Conservation (phyloP, 2,888 invertebrate species). For the Drosophila mettleri region DNA sequence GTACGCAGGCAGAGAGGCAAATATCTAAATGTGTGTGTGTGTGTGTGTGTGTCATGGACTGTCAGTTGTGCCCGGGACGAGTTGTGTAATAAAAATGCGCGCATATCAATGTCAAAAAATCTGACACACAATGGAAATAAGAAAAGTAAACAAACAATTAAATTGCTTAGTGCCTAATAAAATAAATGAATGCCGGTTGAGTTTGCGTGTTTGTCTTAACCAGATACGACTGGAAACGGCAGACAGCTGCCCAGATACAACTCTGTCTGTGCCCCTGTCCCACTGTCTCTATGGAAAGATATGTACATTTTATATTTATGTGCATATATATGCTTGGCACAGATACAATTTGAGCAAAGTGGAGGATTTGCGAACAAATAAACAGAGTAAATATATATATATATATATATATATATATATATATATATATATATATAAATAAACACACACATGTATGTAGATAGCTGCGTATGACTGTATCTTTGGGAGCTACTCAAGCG, state of each 20-base stretch:
- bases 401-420: not conserved
- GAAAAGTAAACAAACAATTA: conserved; percentile 79
- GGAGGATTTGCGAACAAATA: conserved; percentile 46
- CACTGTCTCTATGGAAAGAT: conserved; percentile 2
- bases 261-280: conserved; percentile 4
- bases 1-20: conserved; percentile 3
- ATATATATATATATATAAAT: too few species aligned
- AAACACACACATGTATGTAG: not conserved
- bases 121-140: conserved; percentile 75
- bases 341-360: conserved; percentile 49
- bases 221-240: conserved; percentile 62
- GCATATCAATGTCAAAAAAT: conserved; percentile 79
- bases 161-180: conserved; percentile 78
- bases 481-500: conserved; percentile 43
- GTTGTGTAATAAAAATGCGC: conserved; percentile 77
- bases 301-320: conserved; percentile 22
- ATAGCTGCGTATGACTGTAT: not conserved
- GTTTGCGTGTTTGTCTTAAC: conserved; percentile 49
- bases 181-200: conserved; percentile 70
- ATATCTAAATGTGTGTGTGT: not conserved
- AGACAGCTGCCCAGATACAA: conserved; percentile 51
- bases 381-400: conserved; percentile 14
- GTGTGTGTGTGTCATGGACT: conserved; percentile 13
- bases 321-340: conserved; percentile 42
- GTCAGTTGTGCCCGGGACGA: conserved; percentile 19